Conservation (phyloP, 2,113 vertebrate genomes). For the Pristiophorus japonicus region DNA sequence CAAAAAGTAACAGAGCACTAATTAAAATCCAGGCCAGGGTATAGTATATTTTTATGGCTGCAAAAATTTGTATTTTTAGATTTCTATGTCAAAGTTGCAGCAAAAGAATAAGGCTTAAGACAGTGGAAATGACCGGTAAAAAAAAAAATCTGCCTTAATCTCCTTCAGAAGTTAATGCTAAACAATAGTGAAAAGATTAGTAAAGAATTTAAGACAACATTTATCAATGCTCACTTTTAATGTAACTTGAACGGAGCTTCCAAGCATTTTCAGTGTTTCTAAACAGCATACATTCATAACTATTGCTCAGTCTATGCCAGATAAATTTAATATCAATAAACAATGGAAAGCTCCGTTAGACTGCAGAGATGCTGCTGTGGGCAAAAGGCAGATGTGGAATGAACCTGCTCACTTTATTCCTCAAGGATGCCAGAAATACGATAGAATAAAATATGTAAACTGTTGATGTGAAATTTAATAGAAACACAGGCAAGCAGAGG, state of each 20-base stretch:
- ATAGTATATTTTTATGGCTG: not conserved
- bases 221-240: too few relatives aligned
- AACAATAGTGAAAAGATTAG: not conserved
- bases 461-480: not conserved
- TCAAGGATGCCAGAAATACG: not conserved
- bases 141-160: not conserved
- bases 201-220: not conserved
- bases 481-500: not conserved
- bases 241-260: not conserved
- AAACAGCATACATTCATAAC: not conserved
- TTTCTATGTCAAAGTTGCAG: too few relatives aligned
- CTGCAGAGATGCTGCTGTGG: not conserved
- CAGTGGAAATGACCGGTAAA: not conserved
- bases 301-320: not conserved
- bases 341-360: not conserved
- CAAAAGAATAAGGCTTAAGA: not conserved
- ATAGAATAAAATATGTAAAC: not conserved
- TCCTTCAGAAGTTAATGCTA: not conserved
- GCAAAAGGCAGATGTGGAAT: not conserved
- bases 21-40: not conserved
- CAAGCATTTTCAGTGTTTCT: not conserved
- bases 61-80: not conserved
- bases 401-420: not conserved
- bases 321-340: not conserved
- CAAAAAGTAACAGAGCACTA: not conserved